These are phyloP conservation scores for Borostomias antarcticus DNA, from an alignment of 2,797 vertebrate genomes.

Conservation along the genomic window DNA sequence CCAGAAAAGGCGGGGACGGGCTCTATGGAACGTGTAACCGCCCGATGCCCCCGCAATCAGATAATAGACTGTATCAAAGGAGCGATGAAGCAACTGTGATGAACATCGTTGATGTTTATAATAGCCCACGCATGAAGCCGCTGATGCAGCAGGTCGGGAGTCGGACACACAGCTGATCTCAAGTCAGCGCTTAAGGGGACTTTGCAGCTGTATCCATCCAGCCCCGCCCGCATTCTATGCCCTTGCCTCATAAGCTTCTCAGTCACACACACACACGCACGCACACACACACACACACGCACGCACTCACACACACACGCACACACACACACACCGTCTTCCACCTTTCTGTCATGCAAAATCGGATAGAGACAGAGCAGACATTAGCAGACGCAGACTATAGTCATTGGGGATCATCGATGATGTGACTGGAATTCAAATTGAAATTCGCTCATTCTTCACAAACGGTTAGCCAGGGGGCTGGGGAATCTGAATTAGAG, in stretches of 20 bases:
- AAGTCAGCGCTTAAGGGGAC: background rate
- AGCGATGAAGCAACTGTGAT: too few relatives aligned
- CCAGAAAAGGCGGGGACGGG: background rate
- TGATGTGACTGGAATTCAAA: background rate
- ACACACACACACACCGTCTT: too few relatives aligned
- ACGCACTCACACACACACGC: too few relatives aligned
- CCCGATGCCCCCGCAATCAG: background rate
- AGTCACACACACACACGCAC: background rate
- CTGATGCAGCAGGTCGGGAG: background rate
- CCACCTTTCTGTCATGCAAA: background rate
- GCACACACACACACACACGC: background rate
- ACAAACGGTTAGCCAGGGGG: background rate
- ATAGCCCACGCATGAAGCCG: background rate
- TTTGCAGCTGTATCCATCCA: background rate
- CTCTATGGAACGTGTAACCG: conserved; percentile 4
- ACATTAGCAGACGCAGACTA: too few relatives aligned
- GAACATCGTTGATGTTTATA: background rate
- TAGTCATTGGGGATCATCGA: too few relatives aligned
- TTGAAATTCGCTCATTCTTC: too few relatives aligned
- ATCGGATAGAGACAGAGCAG: too few relatives aligned
- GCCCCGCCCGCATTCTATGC: background rate
- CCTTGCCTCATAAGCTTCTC: background rate
- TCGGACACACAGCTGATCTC: background rate
- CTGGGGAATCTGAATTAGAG: conserved; percentile 41
- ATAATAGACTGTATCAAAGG: background rate